A percentile compares a stretch with the other conserved stretches of the same genome.
Evolutionary conservation across 2,888 invertebrate genomes (phyloP).

Genomic region (Steinernema hermaphroditum): DNA sequence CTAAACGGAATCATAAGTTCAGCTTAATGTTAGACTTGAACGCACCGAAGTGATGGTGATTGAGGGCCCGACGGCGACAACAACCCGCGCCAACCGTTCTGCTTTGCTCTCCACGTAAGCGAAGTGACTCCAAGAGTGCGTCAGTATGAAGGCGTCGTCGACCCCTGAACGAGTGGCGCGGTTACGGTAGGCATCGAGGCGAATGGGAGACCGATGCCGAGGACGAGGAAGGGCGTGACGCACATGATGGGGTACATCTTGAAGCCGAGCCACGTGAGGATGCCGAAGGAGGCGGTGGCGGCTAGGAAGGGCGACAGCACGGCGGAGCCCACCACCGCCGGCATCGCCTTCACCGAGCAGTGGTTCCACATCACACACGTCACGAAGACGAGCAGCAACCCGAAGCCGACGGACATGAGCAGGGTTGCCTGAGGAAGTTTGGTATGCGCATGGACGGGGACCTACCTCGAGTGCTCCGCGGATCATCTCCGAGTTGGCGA

Average conservation of each 20-base stretch:
- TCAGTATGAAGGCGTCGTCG: slow-evolving; percentile 64
- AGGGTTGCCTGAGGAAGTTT: slow-evolving; percentile 50
- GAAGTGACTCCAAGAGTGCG: slow-evolving; percentile 61
- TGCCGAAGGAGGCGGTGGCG: slow-evolving; percentile 58
- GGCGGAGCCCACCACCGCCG: slow-evolving; percentile 36
- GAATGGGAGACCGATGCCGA: slow-evolving; percentile 55
- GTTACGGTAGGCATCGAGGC: not conserved
- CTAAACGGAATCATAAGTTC: too few relatives aligned
- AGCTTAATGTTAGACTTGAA: too few relatives aligned
- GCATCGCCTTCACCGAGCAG: not conserved
- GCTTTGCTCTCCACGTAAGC: slow-evolving; percentile 32
- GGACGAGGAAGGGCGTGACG: slow-evolving; percentile 62
- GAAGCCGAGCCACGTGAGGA: slow-evolving; percentile 53
- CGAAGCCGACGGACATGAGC: slow-evolving; percentile 63
- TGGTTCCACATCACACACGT: slow-evolving; percentile 46
- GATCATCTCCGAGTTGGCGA: slow-evolving; percentile 65
- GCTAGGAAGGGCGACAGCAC: slow-evolving; percentile 61
- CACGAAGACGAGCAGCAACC: slow-evolving; percentile 59
- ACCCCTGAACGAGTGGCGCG: too few relatives aligned
- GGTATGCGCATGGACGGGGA: too few relatives aligned
- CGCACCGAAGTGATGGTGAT: slow-evolving; percentile 64
- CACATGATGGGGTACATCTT: slow-evolving; percentile 63
- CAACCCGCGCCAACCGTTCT: slow-evolving; percentile 37
- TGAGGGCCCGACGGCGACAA: slow-evolving; percentile 62
- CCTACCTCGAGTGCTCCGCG: slow-evolving; percentile 61